Percentiles rank a stretch among this genome's conserved stretches.
Conservation (phyloP, 2,797 vertebrate genomes). For the Xenentodon cancila region DNA sequence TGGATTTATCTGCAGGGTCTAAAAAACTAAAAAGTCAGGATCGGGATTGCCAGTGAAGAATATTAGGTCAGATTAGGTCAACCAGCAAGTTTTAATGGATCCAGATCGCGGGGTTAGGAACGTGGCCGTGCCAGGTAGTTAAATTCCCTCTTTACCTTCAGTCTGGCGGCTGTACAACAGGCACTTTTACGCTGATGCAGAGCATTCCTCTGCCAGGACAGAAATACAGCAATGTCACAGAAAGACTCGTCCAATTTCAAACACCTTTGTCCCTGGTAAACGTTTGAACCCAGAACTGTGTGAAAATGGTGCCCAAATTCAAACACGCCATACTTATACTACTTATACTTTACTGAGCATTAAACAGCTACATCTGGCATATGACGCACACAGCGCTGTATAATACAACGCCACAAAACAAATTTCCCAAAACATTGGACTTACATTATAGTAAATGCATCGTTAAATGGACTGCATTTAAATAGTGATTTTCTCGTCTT, state of each 20-base stretch:
- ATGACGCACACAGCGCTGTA: no score
- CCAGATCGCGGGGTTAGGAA: not conserved
- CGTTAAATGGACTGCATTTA: no score
- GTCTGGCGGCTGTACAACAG: no score
- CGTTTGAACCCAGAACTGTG: not conserved
- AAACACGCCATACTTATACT: not conserved
- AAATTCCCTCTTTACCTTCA: not conserved
- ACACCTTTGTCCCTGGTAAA: not conserved
- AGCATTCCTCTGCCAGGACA: not conserved
- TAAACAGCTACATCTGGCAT: no score
- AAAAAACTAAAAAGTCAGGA: not conserved
- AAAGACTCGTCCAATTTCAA: not conserved
- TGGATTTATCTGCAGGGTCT: no score
- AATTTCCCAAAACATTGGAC: no score
- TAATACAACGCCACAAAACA: no score
- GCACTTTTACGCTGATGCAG: not conserved
- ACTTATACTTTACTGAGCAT: not conserved
- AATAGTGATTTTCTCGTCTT: no score
- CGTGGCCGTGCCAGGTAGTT: not conserved
- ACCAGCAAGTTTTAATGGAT: not conserved
- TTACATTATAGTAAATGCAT: no score
- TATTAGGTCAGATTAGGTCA: constrained; percentile 1
- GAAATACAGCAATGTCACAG: not conserved
- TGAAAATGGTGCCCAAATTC: not conserved
- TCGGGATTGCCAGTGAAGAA: not conserved